Percentiles rank a stretch among this genome's conserved stretches.
phyloP scores from a whole-genome alignment of 2,797 vertebrate species.

The Morelia viridis region DNA sequence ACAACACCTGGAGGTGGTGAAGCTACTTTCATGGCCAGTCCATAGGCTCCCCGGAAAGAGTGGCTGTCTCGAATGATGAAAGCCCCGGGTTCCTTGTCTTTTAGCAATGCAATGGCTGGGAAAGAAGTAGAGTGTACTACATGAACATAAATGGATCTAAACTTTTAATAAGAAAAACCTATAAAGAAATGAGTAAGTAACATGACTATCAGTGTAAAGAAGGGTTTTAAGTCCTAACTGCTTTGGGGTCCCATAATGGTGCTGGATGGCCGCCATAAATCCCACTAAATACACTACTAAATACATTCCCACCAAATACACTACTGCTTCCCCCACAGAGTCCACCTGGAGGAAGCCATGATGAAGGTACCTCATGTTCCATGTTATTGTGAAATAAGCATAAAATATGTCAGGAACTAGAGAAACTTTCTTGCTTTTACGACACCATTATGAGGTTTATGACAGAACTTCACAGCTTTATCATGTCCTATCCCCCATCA shows the following conservation, averaged over 20 bases:
- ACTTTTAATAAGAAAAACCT: neutral
- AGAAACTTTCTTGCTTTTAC: neutral
- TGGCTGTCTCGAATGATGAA: conserved; percentile 98
- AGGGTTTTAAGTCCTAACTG: neutral
- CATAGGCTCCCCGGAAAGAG: conserved; percentile 96
- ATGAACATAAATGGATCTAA: neutral
- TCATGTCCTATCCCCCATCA: neutral
- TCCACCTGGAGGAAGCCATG: neutral
- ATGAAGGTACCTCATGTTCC: neutral
- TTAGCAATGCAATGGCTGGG: conserved; percentile 89
- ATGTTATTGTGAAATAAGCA: neutral
- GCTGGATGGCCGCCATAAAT: too few species aligned
- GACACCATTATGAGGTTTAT: neutral
- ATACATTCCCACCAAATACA: neutral
- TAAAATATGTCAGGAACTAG: neutral
- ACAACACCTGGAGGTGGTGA: conserved; percentile 86
- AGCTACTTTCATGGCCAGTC: conserved; percentile 96
- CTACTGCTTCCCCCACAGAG: neutral
- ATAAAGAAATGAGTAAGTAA: neutral
- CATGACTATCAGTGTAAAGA: neutral
- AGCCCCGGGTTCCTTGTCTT: conserved; percentile 92
- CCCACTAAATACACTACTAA: neutral
- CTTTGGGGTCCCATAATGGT: too few species aligned
- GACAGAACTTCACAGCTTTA: neutral
- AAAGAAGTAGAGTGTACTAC: neutral